These are phyloP conservation scores for Ginglymostoma cirratum DNA, from an alignment of 2,113 vertebrate species.

Conservation along the genomic window DNA sequence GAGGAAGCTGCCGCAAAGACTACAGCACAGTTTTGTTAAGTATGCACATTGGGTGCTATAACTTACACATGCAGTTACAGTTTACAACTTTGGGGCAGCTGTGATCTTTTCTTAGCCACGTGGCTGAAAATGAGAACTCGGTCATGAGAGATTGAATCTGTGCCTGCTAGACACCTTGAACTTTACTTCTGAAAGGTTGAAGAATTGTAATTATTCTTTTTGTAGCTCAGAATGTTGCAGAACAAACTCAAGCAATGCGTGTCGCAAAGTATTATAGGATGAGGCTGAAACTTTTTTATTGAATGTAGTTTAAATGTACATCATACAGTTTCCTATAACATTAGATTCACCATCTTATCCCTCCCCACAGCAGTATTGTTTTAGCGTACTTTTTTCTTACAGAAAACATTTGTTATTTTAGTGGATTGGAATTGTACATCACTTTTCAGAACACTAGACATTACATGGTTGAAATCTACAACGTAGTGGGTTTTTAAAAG, in stretches of 20 bases:
- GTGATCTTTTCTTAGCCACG: not conserved
- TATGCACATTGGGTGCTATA: not conserved
- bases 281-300: not conserved
- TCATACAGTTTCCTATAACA: not conserved
- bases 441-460: not conserved
- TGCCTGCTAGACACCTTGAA: not conserved
- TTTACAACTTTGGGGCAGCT: not conserved
- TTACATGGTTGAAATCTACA: not conserved
- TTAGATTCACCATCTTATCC: not conserved
- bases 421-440: not conserved
- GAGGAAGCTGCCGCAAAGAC: too few species aligned
- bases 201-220: not conserved
- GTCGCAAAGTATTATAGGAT: not conserved
- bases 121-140: not conserved
- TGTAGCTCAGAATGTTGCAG: not conserved
- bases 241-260: not conserved
- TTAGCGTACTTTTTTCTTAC: too few species aligned
- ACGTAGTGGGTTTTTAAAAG: not conserved
- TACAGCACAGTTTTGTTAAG: not conserved
- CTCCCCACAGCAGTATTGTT: too few species aligned
- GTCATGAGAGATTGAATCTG: not conserved
- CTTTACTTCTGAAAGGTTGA: not conserved
- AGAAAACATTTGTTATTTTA: not conserved
- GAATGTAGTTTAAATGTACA: not conserved
- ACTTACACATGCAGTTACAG: too few species aligned